phyloP scores from a whole-genome alignment of 2,888 invertebrate species.

The Harpalus rubripes region DNA sequence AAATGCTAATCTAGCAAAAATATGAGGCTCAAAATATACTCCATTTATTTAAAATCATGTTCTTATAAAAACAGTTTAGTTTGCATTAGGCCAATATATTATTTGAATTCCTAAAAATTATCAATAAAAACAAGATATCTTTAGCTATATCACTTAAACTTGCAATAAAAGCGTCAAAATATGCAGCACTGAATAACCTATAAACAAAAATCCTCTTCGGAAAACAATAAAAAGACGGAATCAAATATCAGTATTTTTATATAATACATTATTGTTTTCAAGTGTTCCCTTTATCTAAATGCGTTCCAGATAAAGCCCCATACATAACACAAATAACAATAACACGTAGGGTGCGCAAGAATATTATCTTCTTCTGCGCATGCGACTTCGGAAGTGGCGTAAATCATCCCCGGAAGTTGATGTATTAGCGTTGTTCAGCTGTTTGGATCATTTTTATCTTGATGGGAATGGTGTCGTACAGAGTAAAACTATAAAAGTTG shows the following conservation, averaged over 20 bases:
- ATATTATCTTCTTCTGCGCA: constrained; percentile 32
- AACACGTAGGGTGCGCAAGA: constrained; percentile 48
- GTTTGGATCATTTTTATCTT: constrained; percentile 53
- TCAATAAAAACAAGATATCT: constrained; percentile 49
- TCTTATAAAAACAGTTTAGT: constrained; percentile 21
- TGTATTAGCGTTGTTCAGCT: constrained; percentile 53
- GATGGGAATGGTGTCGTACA: not conserved
- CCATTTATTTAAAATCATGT: constrained; percentile 7
- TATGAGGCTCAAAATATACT: not conserved
- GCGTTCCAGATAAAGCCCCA: constrained; percentile 64
- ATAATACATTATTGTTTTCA: constrained; percentile 66
- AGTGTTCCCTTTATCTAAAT: constrained; percentile 64
- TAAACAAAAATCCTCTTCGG: constrained; percentile 38
- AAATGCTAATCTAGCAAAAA: not conserved
- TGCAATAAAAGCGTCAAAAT: constrained; percentile 37
- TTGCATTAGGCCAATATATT: constrained; percentile 20
- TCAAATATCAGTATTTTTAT: constrained; percentile 53
- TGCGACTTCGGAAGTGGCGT: constrained; percentile 3
- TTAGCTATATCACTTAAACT: constrained; percentile 35
- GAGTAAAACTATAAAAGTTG: not conserved
- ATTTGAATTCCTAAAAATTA: constrained; percentile 17
- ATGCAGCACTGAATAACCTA: constrained; percentile 57
- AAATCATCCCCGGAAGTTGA: constrained; percentile 51
- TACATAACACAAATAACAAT: constrained; percentile 67
- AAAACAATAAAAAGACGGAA: constrained; percentile 52